Conservation (phyloP, 2,113 vertebrate genomes). For the Origma solitaria region DNA sequence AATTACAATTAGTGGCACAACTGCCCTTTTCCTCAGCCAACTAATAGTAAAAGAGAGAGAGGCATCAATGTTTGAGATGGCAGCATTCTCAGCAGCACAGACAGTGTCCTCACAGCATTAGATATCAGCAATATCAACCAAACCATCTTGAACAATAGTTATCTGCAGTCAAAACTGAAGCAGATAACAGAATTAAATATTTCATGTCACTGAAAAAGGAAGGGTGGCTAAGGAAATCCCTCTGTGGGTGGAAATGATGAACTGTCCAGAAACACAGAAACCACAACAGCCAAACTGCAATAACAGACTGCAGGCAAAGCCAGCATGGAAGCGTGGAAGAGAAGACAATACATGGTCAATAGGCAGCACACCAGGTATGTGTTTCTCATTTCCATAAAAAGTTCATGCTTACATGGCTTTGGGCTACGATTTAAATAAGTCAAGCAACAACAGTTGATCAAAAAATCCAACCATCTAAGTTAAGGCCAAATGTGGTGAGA, state of each 20-base stretch:
- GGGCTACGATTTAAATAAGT: neutral
- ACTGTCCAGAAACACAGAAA: neutral
- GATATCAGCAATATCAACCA: neutral
- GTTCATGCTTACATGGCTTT: neutral
- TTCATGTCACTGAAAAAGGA: neutral
- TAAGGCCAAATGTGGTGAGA: neutral
- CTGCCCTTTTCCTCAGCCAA: neutral
- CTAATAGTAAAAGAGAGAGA: neutral
- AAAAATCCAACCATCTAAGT: neutral
- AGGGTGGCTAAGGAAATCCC: neutral
- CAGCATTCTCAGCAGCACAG: neutral
- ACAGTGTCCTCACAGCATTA: neutral
- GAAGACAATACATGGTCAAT: neutral
- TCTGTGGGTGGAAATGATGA: neutral
- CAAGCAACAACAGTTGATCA: neutral
- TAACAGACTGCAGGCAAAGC: neutral
- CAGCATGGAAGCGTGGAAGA: rapidly evolving
- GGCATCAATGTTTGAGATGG: neutral
- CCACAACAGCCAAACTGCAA: neutral
- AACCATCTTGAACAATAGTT: neutral
- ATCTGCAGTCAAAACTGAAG: neutral
- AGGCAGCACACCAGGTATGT: neutral
- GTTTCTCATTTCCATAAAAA: neutral
- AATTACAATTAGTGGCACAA: neutral
- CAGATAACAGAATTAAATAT: neutral